Percentiles rank a stretch among this genome's conserved stretches.
Conservation (phyloP, 2,888 invertebrate species). For the Pharmacophagus antenor region DNA sequence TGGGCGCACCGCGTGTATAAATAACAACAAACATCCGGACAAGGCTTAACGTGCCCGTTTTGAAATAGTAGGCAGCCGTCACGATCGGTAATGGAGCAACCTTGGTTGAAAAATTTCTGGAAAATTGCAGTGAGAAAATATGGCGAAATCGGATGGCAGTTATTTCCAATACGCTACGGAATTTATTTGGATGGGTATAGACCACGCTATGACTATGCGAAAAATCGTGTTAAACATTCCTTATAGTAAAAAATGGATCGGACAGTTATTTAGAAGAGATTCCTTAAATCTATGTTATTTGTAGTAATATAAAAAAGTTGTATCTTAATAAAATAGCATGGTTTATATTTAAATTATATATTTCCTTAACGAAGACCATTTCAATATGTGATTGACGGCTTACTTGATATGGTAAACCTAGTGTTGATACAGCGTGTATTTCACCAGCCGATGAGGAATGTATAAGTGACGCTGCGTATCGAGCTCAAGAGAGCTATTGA, state of each 20-base stretch:
- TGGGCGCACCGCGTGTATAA: constrained; percentile 27
- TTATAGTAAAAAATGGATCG: not conserved
- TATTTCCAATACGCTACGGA: constrained; percentile 12
- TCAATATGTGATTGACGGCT: too few species aligned
- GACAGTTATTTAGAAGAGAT: not conserved
- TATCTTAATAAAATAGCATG: too few species aligned
- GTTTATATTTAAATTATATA: too few species aligned
- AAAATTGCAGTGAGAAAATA: constrained; percentile 19
- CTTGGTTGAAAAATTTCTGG: constrained; percentile 28
- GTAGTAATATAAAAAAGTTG: not conserved
- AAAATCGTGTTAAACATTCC: not conserved
- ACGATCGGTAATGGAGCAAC: constrained; percentile 29
- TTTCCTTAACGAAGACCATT: too few species aligned
- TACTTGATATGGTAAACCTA: too few species aligned
- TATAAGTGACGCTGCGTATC: too few species aligned
- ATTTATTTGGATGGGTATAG: constrained; percentile 17
- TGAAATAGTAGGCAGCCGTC: constrained; percentile 32
- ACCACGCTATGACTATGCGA: constrained; percentile 7
- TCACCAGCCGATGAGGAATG: too few species aligned
- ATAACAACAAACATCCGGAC: constrained; percentile 29
- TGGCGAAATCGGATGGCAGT: not conserved
- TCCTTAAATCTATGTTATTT: not conserved
- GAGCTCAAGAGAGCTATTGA: too few species aligned
- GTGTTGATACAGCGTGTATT: too few species aligned
- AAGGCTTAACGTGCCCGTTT: constrained; percentile 34